These are phyloP conservation scores for Gerris lacustris DNA, from an alignment of 2,888 invertebrate species.

Conservation along the genomic window DNA sequence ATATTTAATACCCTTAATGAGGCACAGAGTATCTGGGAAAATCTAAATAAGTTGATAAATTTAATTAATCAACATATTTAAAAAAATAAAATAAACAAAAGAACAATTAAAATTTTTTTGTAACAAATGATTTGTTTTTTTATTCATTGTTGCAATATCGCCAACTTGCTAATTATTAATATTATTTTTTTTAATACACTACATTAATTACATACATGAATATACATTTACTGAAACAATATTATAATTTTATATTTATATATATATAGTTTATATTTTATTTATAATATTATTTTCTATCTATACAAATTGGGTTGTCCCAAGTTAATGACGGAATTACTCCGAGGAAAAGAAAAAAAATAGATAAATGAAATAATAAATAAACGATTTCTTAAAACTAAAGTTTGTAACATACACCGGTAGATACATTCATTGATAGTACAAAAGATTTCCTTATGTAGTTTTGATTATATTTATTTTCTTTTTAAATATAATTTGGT, in stretches of 20 bases:
- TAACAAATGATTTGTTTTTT: conserved; percentile 27
- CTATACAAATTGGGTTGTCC: background rate
- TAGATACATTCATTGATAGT: too few relatives aligned
- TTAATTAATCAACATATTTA: background rate
- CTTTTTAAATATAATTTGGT: too few relatives aligned
- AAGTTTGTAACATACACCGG: background rate
- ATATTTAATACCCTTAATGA: too few relatives aligned
- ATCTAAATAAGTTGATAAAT: too few relatives aligned
- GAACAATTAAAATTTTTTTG: conserved; percentile 16
- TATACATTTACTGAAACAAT: background rate
- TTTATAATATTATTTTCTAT: background rate
- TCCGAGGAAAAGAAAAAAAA: too few relatives aligned
- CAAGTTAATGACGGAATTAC: background rate
- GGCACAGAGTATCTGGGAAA: too few relatives aligned
- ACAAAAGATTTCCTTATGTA: too few relatives aligned
- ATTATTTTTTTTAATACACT: background rate
- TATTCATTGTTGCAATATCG: conserved; percentile 27
- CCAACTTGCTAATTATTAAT: conserved; percentile 23
- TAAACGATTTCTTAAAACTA: too few relatives aligned
- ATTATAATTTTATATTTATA: too few relatives aligned
- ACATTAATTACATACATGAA: conserved; percentile 1
- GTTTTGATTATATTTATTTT: too few relatives aligned
- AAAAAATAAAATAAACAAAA: background rate
- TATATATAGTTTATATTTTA: too few relatives aligned
- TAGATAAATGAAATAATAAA: too few relatives aligned